These are phyloP conservation scores for Cyaniris semiargus DNA, from an alignment of 2,888 invertebrate species.

Conservation along the genomic window DNA sequence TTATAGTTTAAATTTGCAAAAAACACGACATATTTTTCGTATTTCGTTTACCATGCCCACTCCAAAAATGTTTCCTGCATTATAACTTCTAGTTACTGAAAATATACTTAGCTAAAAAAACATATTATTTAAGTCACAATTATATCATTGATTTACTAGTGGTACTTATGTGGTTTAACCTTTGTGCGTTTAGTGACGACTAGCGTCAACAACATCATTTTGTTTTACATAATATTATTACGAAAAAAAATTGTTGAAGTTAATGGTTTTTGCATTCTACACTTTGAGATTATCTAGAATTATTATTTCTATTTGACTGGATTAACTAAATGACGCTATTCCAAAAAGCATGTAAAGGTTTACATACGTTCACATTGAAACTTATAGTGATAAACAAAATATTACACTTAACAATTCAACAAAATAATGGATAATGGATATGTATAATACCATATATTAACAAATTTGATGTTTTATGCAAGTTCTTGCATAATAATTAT, in stretches of 20 bases:
- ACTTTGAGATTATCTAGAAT: background rate
- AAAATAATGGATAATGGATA: slow-evolving; percentile 28
- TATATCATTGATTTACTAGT: background rate
- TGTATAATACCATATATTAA: slow-evolving; percentile 25
- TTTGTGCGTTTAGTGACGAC: background rate
- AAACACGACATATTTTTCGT: background rate
- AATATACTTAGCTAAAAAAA: background rate
- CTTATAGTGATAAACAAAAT: background rate
- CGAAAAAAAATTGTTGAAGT: background rate
- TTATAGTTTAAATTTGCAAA: background rate
- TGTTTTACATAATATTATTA: background rate
- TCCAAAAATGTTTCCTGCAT: too few species aligned
- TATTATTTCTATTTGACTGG: background rate
- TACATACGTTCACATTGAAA: too few species aligned
- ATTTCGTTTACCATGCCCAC: too few species aligned
- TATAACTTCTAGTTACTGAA: background rate
- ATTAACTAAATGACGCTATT: background rate
- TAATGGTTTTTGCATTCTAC: background rate
- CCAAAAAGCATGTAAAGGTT: background rate
- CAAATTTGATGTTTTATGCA: slow-evolving; percentile 6
- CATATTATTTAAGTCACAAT: background rate
- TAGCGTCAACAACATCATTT: background rate
- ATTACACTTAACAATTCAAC: slow-evolving; percentile 18
- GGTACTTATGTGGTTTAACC: background rate
- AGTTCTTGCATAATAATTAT: background rate